Conservation (phyloP, 2,888 invertebrate species). For the Lochmaea capreae region DNA sequence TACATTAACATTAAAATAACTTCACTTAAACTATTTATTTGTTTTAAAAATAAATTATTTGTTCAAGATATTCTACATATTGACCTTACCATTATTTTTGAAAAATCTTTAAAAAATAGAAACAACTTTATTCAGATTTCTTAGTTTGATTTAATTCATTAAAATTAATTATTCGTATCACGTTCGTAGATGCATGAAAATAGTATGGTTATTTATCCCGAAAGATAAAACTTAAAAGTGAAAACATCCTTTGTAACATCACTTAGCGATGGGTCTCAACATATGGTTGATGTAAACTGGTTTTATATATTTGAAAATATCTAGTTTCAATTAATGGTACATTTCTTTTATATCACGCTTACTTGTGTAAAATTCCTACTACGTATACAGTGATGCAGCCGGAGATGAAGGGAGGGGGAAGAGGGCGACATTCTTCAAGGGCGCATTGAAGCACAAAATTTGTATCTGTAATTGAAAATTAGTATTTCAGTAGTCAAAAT, state of each 20-base stretch:
- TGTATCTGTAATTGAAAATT: too few species aligned
- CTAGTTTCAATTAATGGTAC: conserved; percentile 42
- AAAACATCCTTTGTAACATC: not conserved
- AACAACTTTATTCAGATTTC: not conserved
- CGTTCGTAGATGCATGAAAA: not conserved
- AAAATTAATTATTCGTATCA: conserved; percentile 4
- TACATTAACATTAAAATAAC: too few species aligned
- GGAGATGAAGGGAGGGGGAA: too few species aligned
- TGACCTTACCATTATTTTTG: too few species aligned
- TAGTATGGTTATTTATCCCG: not conserved
- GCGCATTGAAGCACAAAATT: too few species aligned
- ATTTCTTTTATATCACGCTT: conserved; percentile 37
- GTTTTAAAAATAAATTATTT: too few species aligned
- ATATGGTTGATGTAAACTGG: conserved; percentile 42
- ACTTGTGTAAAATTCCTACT: conserved; percentile 1
- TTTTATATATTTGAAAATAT: conserved; percentile 39
- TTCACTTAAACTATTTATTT: too few species aligned
- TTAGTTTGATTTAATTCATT: not conserved
- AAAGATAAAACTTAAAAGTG: not conserved
- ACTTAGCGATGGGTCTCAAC: conserved; percentile 22
- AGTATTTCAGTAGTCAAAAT: too few species aligned
- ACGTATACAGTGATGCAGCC: too few species aligned
- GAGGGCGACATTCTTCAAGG: too few species aligned
- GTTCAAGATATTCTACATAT: too few species aligned
- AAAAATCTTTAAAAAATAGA: too few species aligned